Evolutionary conservation across 1,140 invertebrate species (phyloP).

Genomic region (Periplaneta americana): DNA sequence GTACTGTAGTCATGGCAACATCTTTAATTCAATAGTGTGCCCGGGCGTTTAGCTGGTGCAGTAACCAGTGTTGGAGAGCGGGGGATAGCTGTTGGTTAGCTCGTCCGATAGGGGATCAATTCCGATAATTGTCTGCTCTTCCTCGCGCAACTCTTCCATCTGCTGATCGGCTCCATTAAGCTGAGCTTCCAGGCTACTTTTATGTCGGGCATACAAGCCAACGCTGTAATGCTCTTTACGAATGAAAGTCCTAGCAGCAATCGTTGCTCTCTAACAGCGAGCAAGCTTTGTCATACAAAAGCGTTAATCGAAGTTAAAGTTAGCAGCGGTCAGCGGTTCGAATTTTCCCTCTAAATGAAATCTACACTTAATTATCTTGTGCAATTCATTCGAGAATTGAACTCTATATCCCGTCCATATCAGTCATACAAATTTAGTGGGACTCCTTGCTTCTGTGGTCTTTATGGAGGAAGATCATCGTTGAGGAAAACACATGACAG

Average conservation of each 20-base stretch:
- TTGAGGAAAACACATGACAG: no score
- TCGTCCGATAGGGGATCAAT: neutral
- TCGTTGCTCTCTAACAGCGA: neutral
- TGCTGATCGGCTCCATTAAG: neutral
- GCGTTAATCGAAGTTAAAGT: no score
- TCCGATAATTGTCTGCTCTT: neutral
- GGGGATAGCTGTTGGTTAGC: neutral
- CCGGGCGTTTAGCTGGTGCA: neutral
- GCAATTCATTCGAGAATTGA: no score
- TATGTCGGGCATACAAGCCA: neutral
- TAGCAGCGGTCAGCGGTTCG: no score
- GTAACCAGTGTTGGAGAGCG: neutral
- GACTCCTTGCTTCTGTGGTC: no score
- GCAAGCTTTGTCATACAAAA: no score
- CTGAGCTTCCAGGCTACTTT: neutral
- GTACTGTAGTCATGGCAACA: neutral
- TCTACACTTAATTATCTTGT: no score
- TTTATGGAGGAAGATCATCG: no score
- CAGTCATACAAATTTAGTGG: no score
- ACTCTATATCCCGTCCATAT: no score
- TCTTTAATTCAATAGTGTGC: neutral
- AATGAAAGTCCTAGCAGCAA: neutral
- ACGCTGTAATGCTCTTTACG: neutral
- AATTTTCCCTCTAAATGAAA: no score
- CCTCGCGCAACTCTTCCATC: neutral